Evolutionary conservation across 2,888 invertebrate species (phyloP).

Genomic region (Chamaedrilus cognettii): DNA sequence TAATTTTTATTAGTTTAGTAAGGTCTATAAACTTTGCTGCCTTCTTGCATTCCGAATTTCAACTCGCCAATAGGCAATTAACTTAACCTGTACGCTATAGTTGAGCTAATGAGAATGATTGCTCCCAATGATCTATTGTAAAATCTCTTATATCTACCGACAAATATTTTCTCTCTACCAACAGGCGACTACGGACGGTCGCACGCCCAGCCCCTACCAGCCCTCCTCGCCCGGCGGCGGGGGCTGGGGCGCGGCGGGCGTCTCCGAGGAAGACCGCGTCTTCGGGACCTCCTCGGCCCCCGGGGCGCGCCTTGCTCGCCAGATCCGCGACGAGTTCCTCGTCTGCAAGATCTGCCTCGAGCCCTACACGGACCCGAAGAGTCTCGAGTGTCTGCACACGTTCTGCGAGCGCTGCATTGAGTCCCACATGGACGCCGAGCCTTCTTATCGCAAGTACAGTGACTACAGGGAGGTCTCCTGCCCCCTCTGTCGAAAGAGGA

Average conservation of each 20-base stretch:
- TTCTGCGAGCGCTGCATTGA: constrained; percentile 7
- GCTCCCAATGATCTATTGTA: not conserved
- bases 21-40: no score
- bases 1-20: no score
- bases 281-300: constrained; percentile 1
- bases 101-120: not conserved
- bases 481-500: constrained; percentile 3
- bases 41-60: no score
- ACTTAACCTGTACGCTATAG: no score
- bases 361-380: not conserved
- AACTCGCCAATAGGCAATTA: no score
- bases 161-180: not conserved
- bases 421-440: constrained; percentile 2
- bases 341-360: constrained; percentile 10
- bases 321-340: constrained; percentile 4
- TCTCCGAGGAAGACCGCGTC: not conserved
- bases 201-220: not conserved
- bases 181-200: not conserved
- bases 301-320: not conserved
- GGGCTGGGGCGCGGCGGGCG: not conserved
- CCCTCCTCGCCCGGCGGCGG: not conserved
- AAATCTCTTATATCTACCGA: not conserved
- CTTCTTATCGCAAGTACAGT: constrained; percentile 6
- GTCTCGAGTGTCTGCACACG: constrained; percentile 2
- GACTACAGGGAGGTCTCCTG: constrained; percentile 2